Conservation (phyloP, 2,113 vertebrate species). For the Gila orcuttii region DNA sequence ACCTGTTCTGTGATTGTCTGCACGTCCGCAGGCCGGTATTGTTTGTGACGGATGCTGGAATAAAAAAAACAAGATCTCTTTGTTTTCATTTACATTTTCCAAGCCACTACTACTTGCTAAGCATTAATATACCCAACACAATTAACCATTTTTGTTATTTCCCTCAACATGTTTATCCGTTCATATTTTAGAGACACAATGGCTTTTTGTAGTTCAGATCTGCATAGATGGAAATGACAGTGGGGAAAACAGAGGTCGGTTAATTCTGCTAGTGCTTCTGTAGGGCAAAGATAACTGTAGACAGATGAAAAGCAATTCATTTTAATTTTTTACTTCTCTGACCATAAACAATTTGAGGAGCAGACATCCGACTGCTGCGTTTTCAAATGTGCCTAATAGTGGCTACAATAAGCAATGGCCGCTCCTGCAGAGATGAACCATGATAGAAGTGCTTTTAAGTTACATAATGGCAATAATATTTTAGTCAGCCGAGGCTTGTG, state of each 20-base stretch:
- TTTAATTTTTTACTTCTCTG: neutral
- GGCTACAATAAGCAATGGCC: neutral
- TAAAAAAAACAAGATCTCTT: slow-evolving; percentile 5
- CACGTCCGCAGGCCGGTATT: neutral
- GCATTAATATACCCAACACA: neutral
- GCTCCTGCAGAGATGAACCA: neutral
- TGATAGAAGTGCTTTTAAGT: slow-evolving; percentile 24
- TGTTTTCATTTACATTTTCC: neutral
- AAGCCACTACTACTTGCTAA: slow-evolving; percentile 1
- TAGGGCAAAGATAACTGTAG: neutral
- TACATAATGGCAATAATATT: neutral
- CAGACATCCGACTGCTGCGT: no score
- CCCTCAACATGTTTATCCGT: neutral
- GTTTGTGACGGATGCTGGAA: neutral
- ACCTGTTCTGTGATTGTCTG: neutral
- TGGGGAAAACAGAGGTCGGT: neutral
- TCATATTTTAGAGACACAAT: neutral
- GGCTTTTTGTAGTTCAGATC: neutral
- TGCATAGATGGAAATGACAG: slow-evolving; percentile 20
- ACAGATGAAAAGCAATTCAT: neutral
- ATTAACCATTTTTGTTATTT: neutral
- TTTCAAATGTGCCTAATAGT: neutral
- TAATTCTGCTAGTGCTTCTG: neutral
- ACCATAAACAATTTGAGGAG: neutral
- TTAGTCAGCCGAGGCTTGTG: neutral